Base-by-base conservation (phyloP, 2,888 invertebrate species). In the Chymomyza caudatula region DNA sequence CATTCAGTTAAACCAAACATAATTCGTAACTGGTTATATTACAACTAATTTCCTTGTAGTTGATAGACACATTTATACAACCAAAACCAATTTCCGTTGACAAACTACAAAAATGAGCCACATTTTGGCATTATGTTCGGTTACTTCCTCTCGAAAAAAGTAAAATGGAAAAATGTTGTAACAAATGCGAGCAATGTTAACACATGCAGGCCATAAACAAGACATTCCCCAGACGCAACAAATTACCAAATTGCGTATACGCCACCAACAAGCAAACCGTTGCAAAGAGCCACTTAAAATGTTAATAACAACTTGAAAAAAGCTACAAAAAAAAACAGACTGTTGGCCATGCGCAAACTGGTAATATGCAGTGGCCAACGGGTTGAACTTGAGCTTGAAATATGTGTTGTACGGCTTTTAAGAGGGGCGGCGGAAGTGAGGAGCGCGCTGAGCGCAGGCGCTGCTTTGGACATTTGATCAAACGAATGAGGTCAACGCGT, bases 321-420 rank as follows among this genome's bases (percentile, higher is more conserved):
- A 54, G 25, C 17, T 1, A 6, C 11, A 47, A 15, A 47, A 17
- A 15, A 17, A 6, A 69, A 70, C 63, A 73, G 71, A 70, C 63
- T 22, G 70, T 25, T 67, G 52, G 52, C 52, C 20, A 52, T 52
- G 20, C 22, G 52, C 11, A 78, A 79, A 81, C 85, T 81, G 82
- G 85, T 68, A 85, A 71, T 75, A 70, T 77, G 77, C 76, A 76
- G 58, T 61, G 49, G 51, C 51, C 67, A 64, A 60, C 65, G 58
- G 72, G 44, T 83, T 82, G 82, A 82, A 84, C 82, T 82, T 86
- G 86, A 82, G 80, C 80, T 80, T 80, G 80, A 80, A 80, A 80
- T 73, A 72, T 63, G 67, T 78, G 72, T 65, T 69, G 51, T 65
- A 11, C 1, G 5, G 5, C 25, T 20, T 49, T 5, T 47, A 49